Conservation (phyloP, 2,888 invertebrate genomes). For the Cheilosia scutellata region DNA sequence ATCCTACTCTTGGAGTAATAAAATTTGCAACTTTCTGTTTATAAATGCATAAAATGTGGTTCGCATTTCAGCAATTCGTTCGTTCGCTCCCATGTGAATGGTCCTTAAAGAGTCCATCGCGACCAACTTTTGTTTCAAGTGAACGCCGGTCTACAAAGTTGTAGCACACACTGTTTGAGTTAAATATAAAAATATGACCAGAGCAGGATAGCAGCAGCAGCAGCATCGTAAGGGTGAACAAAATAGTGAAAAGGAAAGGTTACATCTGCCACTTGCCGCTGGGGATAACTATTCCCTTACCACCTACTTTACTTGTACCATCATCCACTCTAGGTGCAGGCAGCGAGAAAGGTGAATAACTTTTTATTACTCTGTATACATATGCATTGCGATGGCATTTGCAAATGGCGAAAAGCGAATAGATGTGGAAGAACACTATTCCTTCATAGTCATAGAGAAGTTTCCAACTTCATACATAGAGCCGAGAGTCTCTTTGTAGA, state of each 20-base stretch:
- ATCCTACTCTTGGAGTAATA: too few relatives aligned
- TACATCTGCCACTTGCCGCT: slow-evolving; percentile 41
- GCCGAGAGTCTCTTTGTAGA: slow-evolving; percentile 2
- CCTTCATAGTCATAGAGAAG: not conserved
- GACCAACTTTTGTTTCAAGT: not conserved
- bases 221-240: not conserved
- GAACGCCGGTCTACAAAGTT: slow-evolving; percentile 11
- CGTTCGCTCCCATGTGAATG: too few relatives aligned
- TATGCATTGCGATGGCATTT: slow-evolving; percentile 46
- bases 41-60: too few relatives aligned
- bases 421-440: slow-evolving; percentile 16
- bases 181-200: slow-evolving; percentile 46
- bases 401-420: slow-evolving; percentile 44
- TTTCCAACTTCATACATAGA: slow-evolving; percentile 20
- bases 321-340: slow-evolving; percentile 15
- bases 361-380: slow-evolving; percentile 39
- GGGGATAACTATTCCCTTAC: slow-evolving; percentile 37
- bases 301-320: not conserved
- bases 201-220: slow-evolving; percentile 1
- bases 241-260: slow-evolving; percentile 36
- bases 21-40: too few relatives aligned
- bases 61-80: too few relatives aligned
- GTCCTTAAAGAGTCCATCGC: too few relatives aligned
- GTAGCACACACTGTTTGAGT: slow-evolving; percentile 32
- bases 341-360: slow-evolving; percentile 61